Evolutionary conservation across 2,797 vertebrate species (phyloP).

Genomic region (Enteromius argenteus): DNA sequence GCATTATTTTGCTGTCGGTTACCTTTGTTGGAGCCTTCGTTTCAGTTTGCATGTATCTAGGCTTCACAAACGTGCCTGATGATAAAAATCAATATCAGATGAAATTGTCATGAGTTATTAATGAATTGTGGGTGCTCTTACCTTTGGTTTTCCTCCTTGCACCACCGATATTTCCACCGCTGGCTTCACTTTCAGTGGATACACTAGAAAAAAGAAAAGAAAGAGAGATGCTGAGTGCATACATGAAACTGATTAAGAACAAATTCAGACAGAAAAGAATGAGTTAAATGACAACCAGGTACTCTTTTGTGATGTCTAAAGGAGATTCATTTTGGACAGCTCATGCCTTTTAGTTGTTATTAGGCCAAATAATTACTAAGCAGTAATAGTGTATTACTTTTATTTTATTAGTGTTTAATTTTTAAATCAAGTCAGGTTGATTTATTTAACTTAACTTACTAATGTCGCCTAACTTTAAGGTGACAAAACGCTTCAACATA

Average conservation of each 20-base stretch:
- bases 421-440: background rate
- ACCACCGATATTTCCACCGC: slow-evolving; percentile 68
- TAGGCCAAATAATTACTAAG: background rate
- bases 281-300: background rate
- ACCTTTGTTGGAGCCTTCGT: slow-evolving; percentile 79
- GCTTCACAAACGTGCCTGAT: slow-evolving; percentile 79
- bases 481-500: background rate
- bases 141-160: slow-evolving; percentile 76
- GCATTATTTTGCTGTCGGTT: slow-evolving; percentile 10
- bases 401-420: background rate
- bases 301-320: background rate
- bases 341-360: background rate
- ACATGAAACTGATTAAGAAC: background rate
- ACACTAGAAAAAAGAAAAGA: slow-evolving; percentile 61
- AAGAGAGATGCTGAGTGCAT: background rate
- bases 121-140: slow-evolving; percentile 57
- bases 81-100: slow-evolving; percentile 56
- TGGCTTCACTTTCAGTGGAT: slow-evolving; percentile 65
- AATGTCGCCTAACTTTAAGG: background rate
- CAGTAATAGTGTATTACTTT: background rate
- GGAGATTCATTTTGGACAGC: background rate
- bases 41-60: slow-evolving; percentile 84
- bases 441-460: background rate
- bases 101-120: background rate
- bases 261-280: background rate